Conservation (phyloP, 1,140 invertebrate genomes). For the Oryctes rhinoceros region DNA sequence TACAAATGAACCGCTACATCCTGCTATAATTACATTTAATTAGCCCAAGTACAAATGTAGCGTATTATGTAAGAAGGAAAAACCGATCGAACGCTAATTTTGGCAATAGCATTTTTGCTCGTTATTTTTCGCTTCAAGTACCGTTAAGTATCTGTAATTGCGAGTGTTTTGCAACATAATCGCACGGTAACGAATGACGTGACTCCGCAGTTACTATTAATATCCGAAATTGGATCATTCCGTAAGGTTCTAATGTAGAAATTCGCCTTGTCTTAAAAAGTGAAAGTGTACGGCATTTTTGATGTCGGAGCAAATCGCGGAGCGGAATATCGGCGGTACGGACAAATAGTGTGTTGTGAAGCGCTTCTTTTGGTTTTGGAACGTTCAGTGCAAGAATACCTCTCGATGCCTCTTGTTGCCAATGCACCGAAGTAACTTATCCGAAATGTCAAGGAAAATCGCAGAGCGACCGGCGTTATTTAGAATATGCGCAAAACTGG, state of each 20-base stretch:
- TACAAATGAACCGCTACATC: too few relatives aligned
- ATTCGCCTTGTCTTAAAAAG: not conserved
- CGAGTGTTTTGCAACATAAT: not conserved
- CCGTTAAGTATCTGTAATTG: slow-evolving; percentile 11
- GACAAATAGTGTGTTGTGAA: not conserved
- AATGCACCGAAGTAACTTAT: not conserved
- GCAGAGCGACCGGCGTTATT: not conserved
- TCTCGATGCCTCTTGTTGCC: not conserved
- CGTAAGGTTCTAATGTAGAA: not conserved
- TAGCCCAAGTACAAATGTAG: too few relatives aligned
- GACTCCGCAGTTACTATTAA: slow-evolving; percentile 1
- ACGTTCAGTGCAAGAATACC: not conserved
- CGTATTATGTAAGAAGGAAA: too few relatives aligned
- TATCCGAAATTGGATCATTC: not conserved
- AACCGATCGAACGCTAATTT: not conserved
- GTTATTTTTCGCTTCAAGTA: not conserved
- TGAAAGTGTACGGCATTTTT: not conserved
- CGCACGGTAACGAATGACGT: not conserved
- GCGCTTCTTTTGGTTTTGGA: not conserved
- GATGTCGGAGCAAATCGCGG: too few relatives aligned
- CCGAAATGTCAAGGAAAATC: slow-evolving; percentile 27
- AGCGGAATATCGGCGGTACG: too few relatives aligned
- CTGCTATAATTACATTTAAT: too few relatives aligned
- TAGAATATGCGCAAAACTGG: not conserved
- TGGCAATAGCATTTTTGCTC: not conserved